Evolutionary conservation across 1,140 invertebrate genomes (phyloP), one percentile per base, ranked within the genome.

Genomic region (Sinella curviseta): DNA sequence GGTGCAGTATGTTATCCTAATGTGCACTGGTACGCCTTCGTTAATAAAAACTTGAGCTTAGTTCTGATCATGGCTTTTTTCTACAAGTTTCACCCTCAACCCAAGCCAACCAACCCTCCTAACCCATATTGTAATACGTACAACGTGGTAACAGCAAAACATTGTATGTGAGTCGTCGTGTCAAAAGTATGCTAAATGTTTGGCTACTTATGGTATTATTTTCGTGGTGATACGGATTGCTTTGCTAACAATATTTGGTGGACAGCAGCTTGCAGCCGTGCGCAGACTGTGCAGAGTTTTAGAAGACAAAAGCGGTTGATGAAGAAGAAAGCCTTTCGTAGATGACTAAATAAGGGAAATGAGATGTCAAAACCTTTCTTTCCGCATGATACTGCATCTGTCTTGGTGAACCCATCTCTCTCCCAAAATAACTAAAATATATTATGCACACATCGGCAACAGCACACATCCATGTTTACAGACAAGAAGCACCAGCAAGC

Each of bases 361-460:
- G 65, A 70, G 26, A 70, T 70, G 65, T 70, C 65, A 70, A 70
- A 70, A 70, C 65, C 65, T 70, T 70, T 70, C 26, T 70, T 70
- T 70, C 65, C 31, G 65, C 65, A 70, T 31, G 65, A 70, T 12
- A 8, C 28, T 31, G 65, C 65, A 70, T 70, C 65, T 70, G 65
- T 33, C 31, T 31, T 30, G 28, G 24, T 33, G 12, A 14, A 70
- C 31, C 24, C 65, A 70, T 70, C 4, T n/a, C 14, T 65, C 57
- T 65, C 26, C 57, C 57, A 16, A 65, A 48, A 48, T 48, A 48
- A 8, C 39, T 20, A 20, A 48, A 48, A 48, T 12, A 48, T 48
- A 48, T 48, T n/a, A n/a, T n/a, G n/a, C 20, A 48, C 39, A 48
- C 39, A 48, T 48, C 8, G 39, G 39, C 39, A 48, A 48, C 39